These are phyloP conservation scores for Rhadina sibilatrix DNA, from an alignment of 2,113 vertebrate genomes.

Conservation along the genomic window DNA sequence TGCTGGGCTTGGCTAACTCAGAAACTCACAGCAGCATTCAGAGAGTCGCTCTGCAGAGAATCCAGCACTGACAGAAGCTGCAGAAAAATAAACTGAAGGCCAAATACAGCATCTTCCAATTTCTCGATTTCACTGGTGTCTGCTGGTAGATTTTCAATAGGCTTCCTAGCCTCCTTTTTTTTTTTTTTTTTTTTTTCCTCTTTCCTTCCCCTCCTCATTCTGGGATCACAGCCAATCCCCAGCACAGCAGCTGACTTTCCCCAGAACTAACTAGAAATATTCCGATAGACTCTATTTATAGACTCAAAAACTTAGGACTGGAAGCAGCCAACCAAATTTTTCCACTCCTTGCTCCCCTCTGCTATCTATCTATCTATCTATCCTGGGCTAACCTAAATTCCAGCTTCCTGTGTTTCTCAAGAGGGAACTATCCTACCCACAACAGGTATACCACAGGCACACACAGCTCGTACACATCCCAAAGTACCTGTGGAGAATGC, in stretches of 20 bases:
- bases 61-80: background rate
- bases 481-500: background rate
- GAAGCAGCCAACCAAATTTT: constrained; percentile 65
- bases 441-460: background rate
- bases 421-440: background rate
- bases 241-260: constrained; percentile 64
- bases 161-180: constrained; percentile 40
- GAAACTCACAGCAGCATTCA: background rate
- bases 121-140: constrained; percentile 30
- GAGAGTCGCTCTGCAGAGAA: background rate
- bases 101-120: background rate
- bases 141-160: constrained; percentile 62
- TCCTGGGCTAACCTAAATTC: constrained; percentile 22
- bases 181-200: background rate
- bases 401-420: background rate
- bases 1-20: background rate
- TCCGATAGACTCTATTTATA: constrained; percentile 66
- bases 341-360: constrained; percentile 39
- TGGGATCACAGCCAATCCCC: constrained; percentile 65
- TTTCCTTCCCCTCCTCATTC: constrained; percentile 45
- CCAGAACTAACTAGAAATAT: constrained; percentile 71
- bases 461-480: background rate
- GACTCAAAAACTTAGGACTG: constrained; percentile 61
- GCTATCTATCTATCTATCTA: background rate
- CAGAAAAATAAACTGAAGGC: constrained; percentile 7